These are phyloP conservation scores for Drosophila dunni DNA, from an alignment of 1,140 invertebrate genomes.

Conservation along the genomic window DNA sequence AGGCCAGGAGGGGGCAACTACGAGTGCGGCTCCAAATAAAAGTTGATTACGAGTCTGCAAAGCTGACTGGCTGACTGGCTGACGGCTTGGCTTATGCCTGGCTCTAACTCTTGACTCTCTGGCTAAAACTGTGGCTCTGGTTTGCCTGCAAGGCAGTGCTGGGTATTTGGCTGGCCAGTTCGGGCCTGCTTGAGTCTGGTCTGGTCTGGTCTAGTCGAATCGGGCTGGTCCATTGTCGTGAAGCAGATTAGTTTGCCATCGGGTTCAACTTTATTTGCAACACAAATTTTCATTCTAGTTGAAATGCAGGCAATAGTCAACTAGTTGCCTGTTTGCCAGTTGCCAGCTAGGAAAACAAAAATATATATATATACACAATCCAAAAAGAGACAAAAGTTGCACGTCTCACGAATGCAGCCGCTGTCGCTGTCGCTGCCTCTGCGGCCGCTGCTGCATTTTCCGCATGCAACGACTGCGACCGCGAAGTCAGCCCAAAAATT, in stretches of 20 bases:
- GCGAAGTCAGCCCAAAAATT: constrained; percentile 69
- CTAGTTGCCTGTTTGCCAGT: constrained; percentile 32
- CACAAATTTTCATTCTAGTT: constrained; percentile 82
- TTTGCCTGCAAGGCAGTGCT: constrained; percentile 36
- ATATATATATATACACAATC: constrained; percentile 6
- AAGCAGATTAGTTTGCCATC: constrained; percentile 82
- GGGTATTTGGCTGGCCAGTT: background rate
- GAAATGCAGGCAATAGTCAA: constrained; percentile 59
- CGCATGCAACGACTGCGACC: constrained; percentile 52
- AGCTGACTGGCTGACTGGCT: constrained; percentile 37
- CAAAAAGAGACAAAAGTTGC: constrained; percentile 52
- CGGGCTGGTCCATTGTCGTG: constrained; percentile 75
- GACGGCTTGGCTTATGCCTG: constrained; percentile 25
- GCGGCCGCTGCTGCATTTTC: constrained; percentile 59
- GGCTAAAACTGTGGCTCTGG: constrained; percentile 1
- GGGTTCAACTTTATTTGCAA: constrained; percentile 83
- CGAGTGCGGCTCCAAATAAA: constrained; percentile 65
- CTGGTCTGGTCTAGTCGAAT: constrained; percentile 38
- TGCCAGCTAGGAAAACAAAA: constrained; percentile 11
- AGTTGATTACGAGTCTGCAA: constrained; percentile 75
- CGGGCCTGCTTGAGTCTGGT: constrained; percentile 4
- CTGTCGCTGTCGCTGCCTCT: background rate
- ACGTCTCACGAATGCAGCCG: constrained; percentile 57
- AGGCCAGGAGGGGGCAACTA: constrained; percentile 36
- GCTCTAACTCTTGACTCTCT: constrained; percentile 4